phyloP scores from a whole-genome alignment of 2,888 invertebrate species.

The Heptascelio sp. region DNA sequence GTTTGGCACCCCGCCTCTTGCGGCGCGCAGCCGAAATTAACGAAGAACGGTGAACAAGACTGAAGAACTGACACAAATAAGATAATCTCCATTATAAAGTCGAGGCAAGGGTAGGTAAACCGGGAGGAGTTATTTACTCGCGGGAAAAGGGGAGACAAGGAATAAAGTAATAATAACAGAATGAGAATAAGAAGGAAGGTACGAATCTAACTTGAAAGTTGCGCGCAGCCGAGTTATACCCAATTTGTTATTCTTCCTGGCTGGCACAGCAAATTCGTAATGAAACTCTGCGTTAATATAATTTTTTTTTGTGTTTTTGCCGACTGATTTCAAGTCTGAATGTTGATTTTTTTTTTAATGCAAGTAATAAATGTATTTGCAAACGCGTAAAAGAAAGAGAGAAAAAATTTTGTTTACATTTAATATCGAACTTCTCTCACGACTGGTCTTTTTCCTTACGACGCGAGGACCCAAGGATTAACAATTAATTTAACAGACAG shows the following conservation, averaged over 20 bases:
- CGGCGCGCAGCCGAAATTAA: slow-evolving; percentile 17
- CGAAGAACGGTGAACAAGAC: slow-evolving; percentile 25
- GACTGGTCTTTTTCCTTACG: too few species aligned
- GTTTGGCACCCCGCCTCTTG: slow-evolving; percentile 11
- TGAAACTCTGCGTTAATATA: slow-evolving; percentile 38
- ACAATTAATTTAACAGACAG: too few species aligned
- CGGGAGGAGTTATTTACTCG: slow-evolving; percentile 82
- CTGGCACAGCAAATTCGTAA: slow-evolving; percentile 59
- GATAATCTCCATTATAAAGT: slow-evolving; percentile 84
- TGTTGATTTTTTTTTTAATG: too few species aligned
- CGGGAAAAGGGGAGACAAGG: slow-evolving; percentile 74
- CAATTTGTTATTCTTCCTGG: slow-evolving; percentile 70
- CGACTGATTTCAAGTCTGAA: too few species aligned
- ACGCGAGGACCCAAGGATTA: too few species aligned
- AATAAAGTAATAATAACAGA: slow-evolving; percentile 81
- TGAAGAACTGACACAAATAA: slow-evolving; percentile 82
- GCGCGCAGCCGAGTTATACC: slow-evolving; percentile 71
- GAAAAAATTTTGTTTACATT: too few species aligned
- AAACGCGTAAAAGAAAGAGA: too few species aligned
- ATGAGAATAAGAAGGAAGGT: slow-evolving; percentile 78
- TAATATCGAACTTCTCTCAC: too few species aligned
- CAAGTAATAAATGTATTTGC: too few species aligned
- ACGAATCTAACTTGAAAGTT: slow-evolving; percentile 72
- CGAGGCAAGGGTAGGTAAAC: slow-evolving; percentile 81
- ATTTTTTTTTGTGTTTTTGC: too few species aligned